Percentiles rank a stretch among this genome's conserved stretches.
These are phyloP conservation scores for Aporophyla nigra DNA, from an alignment of 2,888 invertebrate species.

Conservation along the genomic window DNA sequence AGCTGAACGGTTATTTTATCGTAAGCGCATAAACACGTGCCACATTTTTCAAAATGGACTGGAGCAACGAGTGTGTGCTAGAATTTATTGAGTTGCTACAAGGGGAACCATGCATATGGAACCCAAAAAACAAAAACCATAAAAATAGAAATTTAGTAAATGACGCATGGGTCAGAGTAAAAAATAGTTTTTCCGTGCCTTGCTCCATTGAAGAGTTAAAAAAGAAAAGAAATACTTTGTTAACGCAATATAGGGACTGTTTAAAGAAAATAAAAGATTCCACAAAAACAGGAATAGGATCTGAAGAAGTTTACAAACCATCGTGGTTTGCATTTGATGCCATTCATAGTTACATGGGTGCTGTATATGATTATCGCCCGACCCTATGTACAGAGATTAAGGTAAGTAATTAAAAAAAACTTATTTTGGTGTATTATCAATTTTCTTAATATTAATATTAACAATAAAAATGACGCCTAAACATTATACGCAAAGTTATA, in stretches of 20 bases:
- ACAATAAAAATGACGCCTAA: too few species aligned
- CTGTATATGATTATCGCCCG: constrained; percentile 4
- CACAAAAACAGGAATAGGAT: not conserved
- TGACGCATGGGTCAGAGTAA: constrained; percentile 2
- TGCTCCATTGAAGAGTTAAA: not conserved
- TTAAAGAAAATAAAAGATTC: constrained; percentile 1
- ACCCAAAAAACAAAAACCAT: too few species aligned
- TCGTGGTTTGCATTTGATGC: too few species aligned
- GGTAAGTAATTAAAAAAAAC: too few species aligned
- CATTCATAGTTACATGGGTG: constrained; percentile 1
- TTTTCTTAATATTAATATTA: too few species aligned
- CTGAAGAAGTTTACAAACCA: too few species aligned
- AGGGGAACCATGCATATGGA: constrained; percentile 2
- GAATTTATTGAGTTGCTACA: constrained; percentile 2
- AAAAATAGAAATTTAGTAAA: too few species aligned
- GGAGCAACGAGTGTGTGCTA: not conserved
- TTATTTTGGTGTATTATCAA: too few species aligned
- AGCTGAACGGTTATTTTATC: too few species aligned
- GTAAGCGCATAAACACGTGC: not conserved
- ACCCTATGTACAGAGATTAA: not conserved
- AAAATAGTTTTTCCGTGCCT: not conserved
- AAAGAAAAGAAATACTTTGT: constrained; percentile 3
- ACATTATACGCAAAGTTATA: too few species aligned
- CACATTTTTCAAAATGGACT: not conserved
- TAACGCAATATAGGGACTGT: not conserved